Conservation (phyloP, 2,888 invertebrate genomes). For the Schrankia costaestrigalis region DNA sequence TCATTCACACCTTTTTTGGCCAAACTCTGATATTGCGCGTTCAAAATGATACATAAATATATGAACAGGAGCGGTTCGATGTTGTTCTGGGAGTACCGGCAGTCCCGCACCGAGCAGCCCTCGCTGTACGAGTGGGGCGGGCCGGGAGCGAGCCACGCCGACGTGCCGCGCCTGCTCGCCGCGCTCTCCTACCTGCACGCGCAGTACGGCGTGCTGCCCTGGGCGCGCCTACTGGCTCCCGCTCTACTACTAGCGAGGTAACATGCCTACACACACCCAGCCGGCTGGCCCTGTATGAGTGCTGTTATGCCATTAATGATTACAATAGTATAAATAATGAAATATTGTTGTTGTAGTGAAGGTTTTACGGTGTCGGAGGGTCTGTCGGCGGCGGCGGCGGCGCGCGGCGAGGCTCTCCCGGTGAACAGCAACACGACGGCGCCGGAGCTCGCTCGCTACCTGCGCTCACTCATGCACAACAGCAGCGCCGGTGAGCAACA, state of each 20-base stretch:
- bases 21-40: no score
- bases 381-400: slow-evolving; percentile 17
- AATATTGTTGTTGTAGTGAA: slow-evolving; percentile 25
- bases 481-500: slow-evolving; percentile 49
- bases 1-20: no score
- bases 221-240: slow-evolving; percentile 54
- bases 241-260: slow-evolving; percentile 56
- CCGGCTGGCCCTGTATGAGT: neutral
- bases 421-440: slow-evolving; percentile 67
- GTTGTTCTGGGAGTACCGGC: slow-evolving; percentile 85
- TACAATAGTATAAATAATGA: neutral
- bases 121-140: slow-evolving; percentile 68
- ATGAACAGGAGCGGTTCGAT: slow-evolving; percentile 87
- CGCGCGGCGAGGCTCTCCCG: slow-evolving; percentile 26
- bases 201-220: slow-evolving; percentile 50
- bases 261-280: neutral
- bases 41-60: no score
- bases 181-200: slow-evolving; percentile 60
- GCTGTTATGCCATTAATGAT: neutral
- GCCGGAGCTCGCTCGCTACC: slow-evolving; percentile 75
- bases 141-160: no score
- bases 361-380: slow-evolving; percentile 50
- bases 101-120: slow-evolving; percentile 47
- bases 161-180: slow-evolving; percentile 54
- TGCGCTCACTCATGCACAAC: slow-evolving; percentile 74